phyloP scores from a whole-genome alignment of 2,797 vertebrate species.

The Hylomyscus alleni region DNA sequence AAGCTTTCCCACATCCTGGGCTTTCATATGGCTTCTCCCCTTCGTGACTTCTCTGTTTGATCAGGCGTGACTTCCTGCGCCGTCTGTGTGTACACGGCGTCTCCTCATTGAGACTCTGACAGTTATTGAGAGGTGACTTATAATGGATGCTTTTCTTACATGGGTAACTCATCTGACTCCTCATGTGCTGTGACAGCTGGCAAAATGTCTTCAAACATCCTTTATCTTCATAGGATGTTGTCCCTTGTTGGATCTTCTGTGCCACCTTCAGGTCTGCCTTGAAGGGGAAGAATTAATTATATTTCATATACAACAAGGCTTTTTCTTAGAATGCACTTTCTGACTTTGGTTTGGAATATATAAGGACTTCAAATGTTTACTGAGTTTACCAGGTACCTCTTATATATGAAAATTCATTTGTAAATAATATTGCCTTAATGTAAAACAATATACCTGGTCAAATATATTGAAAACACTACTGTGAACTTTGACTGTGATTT shows the following conservation, averaged over 20 bases:
- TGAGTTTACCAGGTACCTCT: neutral
- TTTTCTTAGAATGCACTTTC: neutral
- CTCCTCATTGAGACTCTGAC: neutral
- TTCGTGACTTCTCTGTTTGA: neutral
- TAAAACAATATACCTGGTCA: neutral
- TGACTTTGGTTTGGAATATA: neutral
- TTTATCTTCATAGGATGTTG: neutral
- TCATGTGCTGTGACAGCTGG: neutral
- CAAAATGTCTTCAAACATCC: neutral
- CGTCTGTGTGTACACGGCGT: too few relatives aligned
- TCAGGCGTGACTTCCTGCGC: neutral
- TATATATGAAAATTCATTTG: neutral
- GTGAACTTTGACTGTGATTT: neutral
- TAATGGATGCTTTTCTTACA: neutral
- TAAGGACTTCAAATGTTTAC: neutral
- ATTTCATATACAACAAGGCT: neutral
- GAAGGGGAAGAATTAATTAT: neutral
- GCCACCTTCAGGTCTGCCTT: neutral
- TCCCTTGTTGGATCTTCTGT: neutral
- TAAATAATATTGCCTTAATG: neutral
- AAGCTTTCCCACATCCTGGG: neutral
- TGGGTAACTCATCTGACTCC: neutral
- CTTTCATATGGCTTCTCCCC: neutral
- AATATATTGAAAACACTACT: neutral
- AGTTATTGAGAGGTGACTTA: neutral